Conservation (phyloP, 2,888 invertebrate genomes). For the Caenorhabditis wallacei region DNA sequence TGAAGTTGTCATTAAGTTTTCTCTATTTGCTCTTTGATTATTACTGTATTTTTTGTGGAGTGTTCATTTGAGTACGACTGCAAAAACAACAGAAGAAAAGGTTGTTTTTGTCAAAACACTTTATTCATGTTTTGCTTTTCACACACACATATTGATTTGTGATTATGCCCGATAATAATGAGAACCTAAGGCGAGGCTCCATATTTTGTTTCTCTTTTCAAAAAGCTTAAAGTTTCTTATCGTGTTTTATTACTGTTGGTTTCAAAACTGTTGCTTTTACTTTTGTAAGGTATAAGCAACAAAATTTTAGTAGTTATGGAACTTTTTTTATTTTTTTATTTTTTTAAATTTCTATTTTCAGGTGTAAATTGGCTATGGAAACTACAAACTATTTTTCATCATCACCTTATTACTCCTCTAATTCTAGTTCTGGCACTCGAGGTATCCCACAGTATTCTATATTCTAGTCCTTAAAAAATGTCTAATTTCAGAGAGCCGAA, state of each 20-base stretch:
- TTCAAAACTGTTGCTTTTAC: no score
- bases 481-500: constrained; percentile 43
- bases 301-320: background rate
- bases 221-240: constrained; percentile 3
- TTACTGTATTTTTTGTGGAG: constrained; percentile 41
- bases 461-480: background rate
- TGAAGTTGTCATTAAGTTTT: constrained; percentile 12
- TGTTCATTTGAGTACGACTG: background rate
- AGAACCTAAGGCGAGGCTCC: background rate
- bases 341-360: background rate
- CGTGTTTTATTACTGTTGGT: background rate
- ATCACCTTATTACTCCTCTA: constrained; percentile 38
- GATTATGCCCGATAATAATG: constrained; percentile 10
- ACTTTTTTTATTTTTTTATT: background rate
- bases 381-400: constrained; percentile 32
- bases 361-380: constrained; percentile 24
- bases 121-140: constrained; percentile 37
- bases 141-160: constrained; percentile 21
- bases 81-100: constrained; percentile 12
- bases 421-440: constrained; percentile 42
- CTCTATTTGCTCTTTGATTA: constrained; percentile 36
- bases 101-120: constrained; percentile 37
- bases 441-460: constrained; percentile 8
- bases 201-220: background rate
- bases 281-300: background rate